Evolutionary conservation across 2,113 vertebrate genomes (phyloP), one percentile per base, ranked within the genome.

Genomic region (Poeciliopsis retropinna): DNA sequence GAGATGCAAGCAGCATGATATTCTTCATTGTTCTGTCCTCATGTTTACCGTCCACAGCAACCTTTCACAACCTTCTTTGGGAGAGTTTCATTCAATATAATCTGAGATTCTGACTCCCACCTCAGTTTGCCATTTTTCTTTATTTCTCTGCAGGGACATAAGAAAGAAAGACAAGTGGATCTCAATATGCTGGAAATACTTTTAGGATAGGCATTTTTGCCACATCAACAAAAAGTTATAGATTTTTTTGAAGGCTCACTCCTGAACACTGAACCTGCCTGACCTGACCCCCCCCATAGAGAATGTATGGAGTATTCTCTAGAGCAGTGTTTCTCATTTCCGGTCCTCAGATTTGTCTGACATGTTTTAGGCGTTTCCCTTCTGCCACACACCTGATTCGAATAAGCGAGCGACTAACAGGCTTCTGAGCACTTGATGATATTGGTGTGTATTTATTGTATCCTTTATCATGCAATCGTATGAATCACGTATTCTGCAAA

Each of bases 1-100:
- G 61, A 72, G 81, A 64, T 69, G 63, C 67, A 84, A 87, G 70
- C 25, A 63, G 39, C 3, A 62, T 25, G 0, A 19, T 60, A 29
- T 76, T 60, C 75, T 75, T 31, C 25, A 30, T 70, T n/a, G 65
- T 64, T 79, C 65, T 1, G 0, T 41, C 19, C 10, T 25, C 9
- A 2, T 5, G 5, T 60, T 82, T 92, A 94, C 13, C 87, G 70
- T 73, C 82, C 65, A 64, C 95, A 93, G 89, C 93, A 92, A 71
- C 13, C 63, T 15, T 78, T 82, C 0, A 75, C 63, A 6, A 85
- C 78, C 54, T 82, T 88, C 83, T 77, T 89, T 0, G 64, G 29
- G 22, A 74, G 83, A 19, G 64, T 29, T 13, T 64, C 32, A 86
- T 67, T 84, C 54, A 93, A 89, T 25, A 71, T 84, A 54, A 86